phyloP scores from a whole-genome alignment of 2,888 invertebrate genomes.

The Dysmachus trigonus region DNA sequence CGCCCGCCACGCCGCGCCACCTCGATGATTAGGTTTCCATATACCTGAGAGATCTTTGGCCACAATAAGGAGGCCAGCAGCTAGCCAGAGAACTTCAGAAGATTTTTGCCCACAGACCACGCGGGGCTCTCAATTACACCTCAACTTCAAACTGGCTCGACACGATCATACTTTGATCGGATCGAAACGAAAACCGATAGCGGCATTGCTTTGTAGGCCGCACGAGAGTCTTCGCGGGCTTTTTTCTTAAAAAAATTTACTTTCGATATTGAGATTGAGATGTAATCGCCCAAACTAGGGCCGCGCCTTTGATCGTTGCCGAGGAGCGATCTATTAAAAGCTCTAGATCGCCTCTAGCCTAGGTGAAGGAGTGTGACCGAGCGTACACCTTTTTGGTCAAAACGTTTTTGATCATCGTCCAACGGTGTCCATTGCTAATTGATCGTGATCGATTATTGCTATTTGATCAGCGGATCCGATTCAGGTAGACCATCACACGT shows the following conservation, averaged over 20 bases:
- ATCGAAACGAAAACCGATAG: constrained; percentile 23
- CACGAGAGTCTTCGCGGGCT: constrained; percentile 15
- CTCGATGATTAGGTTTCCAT: background rate
- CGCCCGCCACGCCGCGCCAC: background rate
- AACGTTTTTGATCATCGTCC: constrained; percentile 8
- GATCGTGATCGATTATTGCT: constrained; percentile 43
- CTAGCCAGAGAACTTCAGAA: too few species aligned
- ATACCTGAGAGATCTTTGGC: background rate
- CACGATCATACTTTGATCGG: constrained; percentile 20
- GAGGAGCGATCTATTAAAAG: background rate
- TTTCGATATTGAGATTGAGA: constrained; percentile 43
- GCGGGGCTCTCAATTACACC: constrained; percentile 18
- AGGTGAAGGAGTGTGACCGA: background rate
- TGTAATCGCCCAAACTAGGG: constrained; percentile 40
- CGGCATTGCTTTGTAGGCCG: constrained; percentile 29
- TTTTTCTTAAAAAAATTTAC: constrained; percentile 18
- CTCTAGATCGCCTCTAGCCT: background rate
- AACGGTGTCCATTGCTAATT: constrained; percentile 35
- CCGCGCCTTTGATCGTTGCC: constrained; percentile 38
- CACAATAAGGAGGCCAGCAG: background rate
- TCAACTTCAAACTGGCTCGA: background rate
- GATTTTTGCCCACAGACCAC: constrained; percentile 20
- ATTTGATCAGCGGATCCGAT: constrained; percentile 29
- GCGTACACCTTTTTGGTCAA: background rate
- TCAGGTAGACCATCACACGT: background rate